Conservation (phyloP, 2,888 invertebrate species). For the Augochlorella aurata region DNA sequence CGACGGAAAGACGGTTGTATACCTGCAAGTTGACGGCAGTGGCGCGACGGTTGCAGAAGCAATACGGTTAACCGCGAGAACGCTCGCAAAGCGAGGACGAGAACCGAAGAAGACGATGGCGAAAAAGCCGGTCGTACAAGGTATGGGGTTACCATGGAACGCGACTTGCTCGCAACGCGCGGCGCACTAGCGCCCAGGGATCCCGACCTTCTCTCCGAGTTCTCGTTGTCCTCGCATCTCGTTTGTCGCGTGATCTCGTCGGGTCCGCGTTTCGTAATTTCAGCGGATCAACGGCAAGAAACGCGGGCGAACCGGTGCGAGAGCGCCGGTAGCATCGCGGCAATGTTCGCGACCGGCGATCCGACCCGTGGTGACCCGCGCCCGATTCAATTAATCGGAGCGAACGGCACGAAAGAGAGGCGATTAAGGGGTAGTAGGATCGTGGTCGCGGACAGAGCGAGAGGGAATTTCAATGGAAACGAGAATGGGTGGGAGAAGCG, state of each 20-base stretch:
- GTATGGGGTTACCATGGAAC: slow-evolving; percentile 56
- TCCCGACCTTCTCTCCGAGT: neutral
- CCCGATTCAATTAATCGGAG: slow-evolving; percentile 50
- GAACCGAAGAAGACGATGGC: slow-evolving; percentile 26
- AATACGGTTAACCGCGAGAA: slow-evolving; percentile 9
- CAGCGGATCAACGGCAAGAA: neutral
- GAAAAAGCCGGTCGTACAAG: slow-evolving; percentile 59
- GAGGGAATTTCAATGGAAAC: slow-evolving; percentile 8
- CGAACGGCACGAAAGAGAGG: slow-evolving; percentile 42
- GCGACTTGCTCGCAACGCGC: slow-evolving; percentile 21
- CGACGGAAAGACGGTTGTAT: neutral
- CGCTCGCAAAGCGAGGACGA: neutral
- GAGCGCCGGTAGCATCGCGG: neutral
- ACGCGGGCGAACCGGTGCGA: neutral
- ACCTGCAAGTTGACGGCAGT: neutral
- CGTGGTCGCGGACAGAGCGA: neutral
- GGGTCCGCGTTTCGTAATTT: neutral
- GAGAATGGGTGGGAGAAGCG: neutral
- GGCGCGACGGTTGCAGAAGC: neutral
- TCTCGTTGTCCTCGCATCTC: neutral
- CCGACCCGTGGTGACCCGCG: slow-evolving; percentile 1
- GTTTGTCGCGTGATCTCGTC: neutral
- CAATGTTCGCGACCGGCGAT: neutral
- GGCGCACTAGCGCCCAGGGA: neutral
- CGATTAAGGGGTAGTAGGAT: slow-evolving; percentile 39